These are phyloP conservation scores for Aethes cnicana DNA, from an alignment of 2,888 invertebrate genomes.

Conservation along the genomic window DNA sequence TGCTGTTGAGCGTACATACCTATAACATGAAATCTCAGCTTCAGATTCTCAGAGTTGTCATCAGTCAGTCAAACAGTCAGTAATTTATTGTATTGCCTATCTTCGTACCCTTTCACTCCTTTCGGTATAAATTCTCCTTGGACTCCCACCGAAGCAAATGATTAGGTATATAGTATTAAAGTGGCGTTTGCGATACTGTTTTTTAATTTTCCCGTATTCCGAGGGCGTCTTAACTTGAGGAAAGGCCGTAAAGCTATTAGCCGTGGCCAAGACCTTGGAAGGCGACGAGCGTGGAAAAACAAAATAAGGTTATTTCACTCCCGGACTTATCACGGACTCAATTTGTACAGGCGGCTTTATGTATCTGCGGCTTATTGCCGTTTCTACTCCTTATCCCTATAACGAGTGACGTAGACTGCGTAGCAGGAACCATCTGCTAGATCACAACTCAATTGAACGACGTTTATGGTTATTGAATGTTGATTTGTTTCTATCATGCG, in stretches of 20 bases:
- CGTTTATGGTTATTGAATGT: constrained; percentile 29
- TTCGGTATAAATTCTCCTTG: too few species aligned
- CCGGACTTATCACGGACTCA: constrained; percentile 2
- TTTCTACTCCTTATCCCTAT: constrained; percentile 14
- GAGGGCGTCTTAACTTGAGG: neutral
- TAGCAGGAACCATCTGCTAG: constrained; percentile 26
- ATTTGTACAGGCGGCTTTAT: constrained; percentile 2
- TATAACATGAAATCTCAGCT: too few species aligned
- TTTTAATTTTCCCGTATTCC: neutral
- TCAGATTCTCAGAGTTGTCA: too few species aligned
- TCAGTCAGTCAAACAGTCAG: too few species aligned
- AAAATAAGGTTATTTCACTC: constrained; percentile 1
- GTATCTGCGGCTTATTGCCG: constrained; percentile 2
- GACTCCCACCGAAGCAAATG: too few species aligned
- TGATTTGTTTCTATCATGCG: constrained; percentile 28
- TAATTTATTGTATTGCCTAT: too few species aligned
- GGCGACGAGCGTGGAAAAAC: constrained; percentile 1
- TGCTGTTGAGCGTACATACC: too few species aligned
- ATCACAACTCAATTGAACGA: constrained; percentile 27
- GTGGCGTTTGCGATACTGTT: neutral
- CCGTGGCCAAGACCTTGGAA: neutral
- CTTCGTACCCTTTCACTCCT: too few species aligned
- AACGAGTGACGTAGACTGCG: constrained; percentile 12
- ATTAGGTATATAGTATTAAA: too few species aligned
- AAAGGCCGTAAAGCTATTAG: constrained; percentile 1